Conservation (phyloP, 2,113 vertebrate genomes). For the Onychorhynchus coronatus region DNA sequence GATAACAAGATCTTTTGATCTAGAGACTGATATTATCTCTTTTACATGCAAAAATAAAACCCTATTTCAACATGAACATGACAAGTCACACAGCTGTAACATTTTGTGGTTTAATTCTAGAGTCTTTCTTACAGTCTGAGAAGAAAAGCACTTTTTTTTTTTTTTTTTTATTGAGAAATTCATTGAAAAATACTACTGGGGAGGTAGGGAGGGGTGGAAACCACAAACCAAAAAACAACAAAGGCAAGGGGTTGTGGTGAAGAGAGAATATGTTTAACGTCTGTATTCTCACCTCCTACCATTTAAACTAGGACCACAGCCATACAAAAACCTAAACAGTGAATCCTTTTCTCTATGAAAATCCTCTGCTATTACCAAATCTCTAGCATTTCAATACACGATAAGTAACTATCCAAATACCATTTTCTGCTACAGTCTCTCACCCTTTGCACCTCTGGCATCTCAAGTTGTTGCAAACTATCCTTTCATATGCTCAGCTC, state of each 20-base stretch:
- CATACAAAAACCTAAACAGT: neutral
- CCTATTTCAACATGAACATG: constrained; percentile 48
- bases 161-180: neutral
- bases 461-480: neutral
- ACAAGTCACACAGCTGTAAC: constrained; percentile 6
- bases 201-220: neutral
- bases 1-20: constrained; percentile 33
- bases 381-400: neutral
- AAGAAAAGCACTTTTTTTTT: neutral
- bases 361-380: neutral
- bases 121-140: neutral
- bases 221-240: neutral
- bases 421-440: neutral
- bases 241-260: neutral
- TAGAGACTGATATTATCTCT: neutral
- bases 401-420: neutral
- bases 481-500: neutral
- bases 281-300: neutral
- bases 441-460: neutral
- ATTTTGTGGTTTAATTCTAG: constrained; percentile 48
- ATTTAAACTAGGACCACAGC: neutral
- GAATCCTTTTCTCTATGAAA: neutral
- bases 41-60: constrained; percentile 58
- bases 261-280: neutral
- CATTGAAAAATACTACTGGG: neutral